phyloP scores from a whole-genome alignment of 2,888 invertebrate genomes.

The Drosophila rubida region DNA sequence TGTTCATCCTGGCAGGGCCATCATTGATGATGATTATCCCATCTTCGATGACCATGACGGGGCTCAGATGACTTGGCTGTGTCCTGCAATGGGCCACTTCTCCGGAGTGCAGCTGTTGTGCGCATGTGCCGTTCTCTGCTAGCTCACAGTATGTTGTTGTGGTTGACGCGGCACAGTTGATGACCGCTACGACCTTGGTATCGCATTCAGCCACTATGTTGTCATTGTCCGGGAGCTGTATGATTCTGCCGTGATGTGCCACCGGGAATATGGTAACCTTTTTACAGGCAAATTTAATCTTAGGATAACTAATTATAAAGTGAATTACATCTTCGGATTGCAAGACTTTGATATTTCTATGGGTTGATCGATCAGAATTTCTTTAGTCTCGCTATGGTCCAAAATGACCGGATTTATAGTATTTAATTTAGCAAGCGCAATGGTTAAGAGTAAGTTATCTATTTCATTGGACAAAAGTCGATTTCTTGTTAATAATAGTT shows the following conservation, averaged over 20 bases:
- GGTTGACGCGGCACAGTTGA: not conserved
- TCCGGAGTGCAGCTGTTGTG: not conserved
- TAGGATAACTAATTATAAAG: constrained; percentile 1
- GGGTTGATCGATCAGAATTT: constrained; percentile 2
- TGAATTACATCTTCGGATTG: constrained; percentile 2
- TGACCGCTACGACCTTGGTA: not conserved
- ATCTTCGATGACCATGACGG: not conserved
- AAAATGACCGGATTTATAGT: constrained; percentile 9
- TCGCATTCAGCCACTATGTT: not conserved
- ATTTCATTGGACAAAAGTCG: not conserved
- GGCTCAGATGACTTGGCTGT: not conserved
- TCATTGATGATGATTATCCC: not conserved
- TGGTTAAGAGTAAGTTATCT: constrained; percentile 2
- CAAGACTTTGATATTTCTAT: constrained; percentile 1
- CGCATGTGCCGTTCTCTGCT: not conserved
- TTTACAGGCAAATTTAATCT: not conserved
- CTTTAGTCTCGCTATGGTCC: constrained; percentile 2
- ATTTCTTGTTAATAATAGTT: not conserved
- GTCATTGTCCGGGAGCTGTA: too few species aligned
- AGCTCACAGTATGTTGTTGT: not conserved
- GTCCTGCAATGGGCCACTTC: not conserved
- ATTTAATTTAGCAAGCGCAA: constrained; percentile 13
- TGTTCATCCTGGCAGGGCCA: too few species aligned
- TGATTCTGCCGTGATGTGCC: too few species aligned
- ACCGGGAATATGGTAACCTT: too few species aligned